Conservation (phyloP, 2,888 invertebrate genomes). For the Calliphora vomitoria region DNA sequence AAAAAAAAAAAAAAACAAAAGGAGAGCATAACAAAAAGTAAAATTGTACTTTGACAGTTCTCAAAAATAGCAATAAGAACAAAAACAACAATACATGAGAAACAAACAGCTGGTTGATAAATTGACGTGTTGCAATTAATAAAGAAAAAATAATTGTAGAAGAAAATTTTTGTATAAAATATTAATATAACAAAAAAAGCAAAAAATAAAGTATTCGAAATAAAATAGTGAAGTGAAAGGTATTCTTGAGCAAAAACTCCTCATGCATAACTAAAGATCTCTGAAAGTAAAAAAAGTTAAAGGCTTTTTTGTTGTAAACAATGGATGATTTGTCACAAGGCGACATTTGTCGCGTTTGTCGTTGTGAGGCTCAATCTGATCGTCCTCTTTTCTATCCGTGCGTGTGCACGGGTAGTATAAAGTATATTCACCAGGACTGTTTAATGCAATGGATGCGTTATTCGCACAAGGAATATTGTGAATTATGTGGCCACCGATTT, state of each 20-base stretch:
- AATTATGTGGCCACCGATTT: conserved; percentile 98
- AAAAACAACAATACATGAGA: conserved; percentile 49
- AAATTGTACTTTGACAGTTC: conserved; percentile 60
- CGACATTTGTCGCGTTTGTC: conserved; percentile 99
- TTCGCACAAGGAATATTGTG: conserved; percentile 99
- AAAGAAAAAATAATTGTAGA: conserved; percentile 43
- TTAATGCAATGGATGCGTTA: conserved; percentile 99
- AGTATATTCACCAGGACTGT: conserved; percentile 99
- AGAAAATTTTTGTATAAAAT: conserved; percentile 25
- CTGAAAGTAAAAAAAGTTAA: conserved; percentile 21
- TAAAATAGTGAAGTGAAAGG: conserved; percentile 7
- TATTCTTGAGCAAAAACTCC: conserved; percentile 11
- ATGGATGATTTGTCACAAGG: conserved; percentile 85
- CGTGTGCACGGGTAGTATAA: conserved; percentile 99
- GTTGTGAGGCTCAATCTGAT: conserved; percentile 96
- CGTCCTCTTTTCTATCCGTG: conserved; percentile 98
- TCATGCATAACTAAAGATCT: conserved; percentile 51
- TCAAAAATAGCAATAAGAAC: conserved; percentile 21
- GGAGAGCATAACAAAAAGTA: background rate
- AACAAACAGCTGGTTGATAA: conserved; percentile 67
- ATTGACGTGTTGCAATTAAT: conserved; percentile 72
- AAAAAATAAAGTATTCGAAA: background rate
- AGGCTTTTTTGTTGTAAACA: conserved; percentile 31
- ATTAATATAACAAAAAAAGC: conserved; percentile 4
- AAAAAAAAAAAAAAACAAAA: background rate